Percentiles rank a stretch among this genome's conserved stretches.
Conservation (phyloP, 2,888 invertebrate species). For the Germaria angustata region DNA sequence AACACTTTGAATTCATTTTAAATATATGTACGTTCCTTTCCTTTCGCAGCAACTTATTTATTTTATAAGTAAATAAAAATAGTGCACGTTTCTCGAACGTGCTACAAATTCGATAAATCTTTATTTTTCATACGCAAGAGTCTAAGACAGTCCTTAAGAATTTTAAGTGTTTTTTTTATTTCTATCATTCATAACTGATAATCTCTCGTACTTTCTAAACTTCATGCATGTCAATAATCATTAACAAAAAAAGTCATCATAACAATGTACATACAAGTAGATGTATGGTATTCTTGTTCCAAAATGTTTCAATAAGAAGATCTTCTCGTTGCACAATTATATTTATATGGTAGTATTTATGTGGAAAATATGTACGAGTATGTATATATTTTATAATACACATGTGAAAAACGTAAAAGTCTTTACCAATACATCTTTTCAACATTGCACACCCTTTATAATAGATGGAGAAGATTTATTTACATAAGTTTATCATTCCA, state of each 20-base stretch:
- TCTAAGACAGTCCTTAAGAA: constrained; percentile 19
- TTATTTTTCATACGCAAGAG: background rate
- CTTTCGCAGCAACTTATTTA: background rate
- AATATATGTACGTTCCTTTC: background rate
- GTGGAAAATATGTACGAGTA: background rate
- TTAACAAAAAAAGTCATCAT: constrained; percentile 36
- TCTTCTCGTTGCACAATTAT: background rate
- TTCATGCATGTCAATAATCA: constrained; percentile 61
- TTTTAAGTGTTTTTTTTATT: constrained; percentile 13
- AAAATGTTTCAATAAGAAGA: constrained; percentile 23
- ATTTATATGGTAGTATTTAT: background rate
- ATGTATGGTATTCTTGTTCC: constrained; percentile 26
- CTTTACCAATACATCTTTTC: constrained; percentile 32
- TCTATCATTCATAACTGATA: constrained; percentile 38
- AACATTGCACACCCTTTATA: too few species aligned
- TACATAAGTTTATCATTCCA: too few species aligned
- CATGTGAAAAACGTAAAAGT: constrained; percentile 66
- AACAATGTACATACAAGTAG: background rate
- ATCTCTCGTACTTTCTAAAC: constrained; percentile 41
- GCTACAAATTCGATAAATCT: constrained; percentile 30
- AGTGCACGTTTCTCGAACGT: constrained; percentile 31
- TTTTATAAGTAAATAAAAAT: constrained; percentile 28
- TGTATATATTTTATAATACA: constrained; percentile 63
- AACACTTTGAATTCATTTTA: background rate
- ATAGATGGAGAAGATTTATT: too few species aligned